Base-by-base conservation (phyloP, 2,797 vertebrate species). In the Anas capensis region DNA sequence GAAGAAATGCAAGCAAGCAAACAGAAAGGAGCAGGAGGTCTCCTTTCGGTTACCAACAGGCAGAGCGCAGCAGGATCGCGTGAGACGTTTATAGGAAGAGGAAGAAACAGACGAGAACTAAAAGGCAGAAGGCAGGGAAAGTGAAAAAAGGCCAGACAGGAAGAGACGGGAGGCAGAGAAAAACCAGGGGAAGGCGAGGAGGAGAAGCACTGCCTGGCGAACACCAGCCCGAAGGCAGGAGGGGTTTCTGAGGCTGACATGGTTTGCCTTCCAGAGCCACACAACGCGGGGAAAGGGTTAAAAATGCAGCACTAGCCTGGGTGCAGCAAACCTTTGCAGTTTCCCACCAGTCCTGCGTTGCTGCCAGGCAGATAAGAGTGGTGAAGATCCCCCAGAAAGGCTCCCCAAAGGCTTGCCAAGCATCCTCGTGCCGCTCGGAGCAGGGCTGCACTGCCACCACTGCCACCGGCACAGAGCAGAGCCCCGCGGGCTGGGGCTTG, bases 31-130 rank as follows among this genome's bases (percentile, higher is more conserved):
- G 65, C 29, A 60, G 58, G 29, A 61, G 10, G 6, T 48, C 53
- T 86, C 51, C 27, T 53, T 73, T 77, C 0, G 0, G 29, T 38
- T 31, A 4, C 36, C 51, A 14, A 2, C 0, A 1, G 40, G 36
- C 42, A 86, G 60, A 71, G 81, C 6, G 40, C 38, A 65, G 44
- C 40, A 15, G 6, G 23, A 33, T 6, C 34, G 20, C 54, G 21
- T 10, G n/a, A 72, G 29, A 31, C 17, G 38, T 33, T 56, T 85
- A 72, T 33, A 40, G 57, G 48, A 85, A 77, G 51, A 53, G n/a
- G 51, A 80, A 62, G 48, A 85, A 17, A 60, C 51, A 27, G 13
- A 40, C 19, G 14, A 84, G 66, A 91, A 64, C 27, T 38, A 57
- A 46, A 66, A n/a, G 21, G 42, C 8, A 8, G 58, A 86, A 69